Base-by-base conservation (phyloP, 2,888 invertebrate genomes). In the Leptinotarsa rubiginosa region DNA sequence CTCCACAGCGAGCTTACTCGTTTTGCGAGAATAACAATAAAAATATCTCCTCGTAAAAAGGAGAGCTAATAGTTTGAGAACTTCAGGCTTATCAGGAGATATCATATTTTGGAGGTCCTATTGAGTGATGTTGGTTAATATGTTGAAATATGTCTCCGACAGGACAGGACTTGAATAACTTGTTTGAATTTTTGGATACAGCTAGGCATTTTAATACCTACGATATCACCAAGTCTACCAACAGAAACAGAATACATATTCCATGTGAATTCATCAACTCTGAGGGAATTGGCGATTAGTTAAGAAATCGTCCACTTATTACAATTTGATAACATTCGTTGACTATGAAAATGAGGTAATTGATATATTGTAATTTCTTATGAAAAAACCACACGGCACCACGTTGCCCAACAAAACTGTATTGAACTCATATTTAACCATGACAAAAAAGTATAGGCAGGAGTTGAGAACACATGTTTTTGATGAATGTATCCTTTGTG, bases 101-200 rank as follows among this genome's bases (percentile, higher is more conserved):
- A 13, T 15, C 22, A 22, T 56, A 56, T 22, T 56, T 56, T 15
- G 22, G 56, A 15, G 20, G 15, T 22, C 22, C 15, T 22, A 10
- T 3, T 20, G 22, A 22, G 20, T 22, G 22, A 41, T 62, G 41
- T 62, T 62, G 62, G 62, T 31, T 62, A 62, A 62, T 62, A n/a
- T 62, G 22, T 31, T 62, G 62, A 31, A 62, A 41, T 56, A 56
- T 62, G 5, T 62, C 31, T 62, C n/a, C n/a, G 50, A n/a, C 50
- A 50, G 50, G 50, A n/a, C 50, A n/a, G 50, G 15, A 50, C 15
- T 50, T n/a, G 50, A 16, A n/a, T 50, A 50, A 41, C 10, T 50
- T 16, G n/a, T 50, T 50, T 50, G 50, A 50, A 50, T n/a, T 15
- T 50, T 16, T 16, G 13, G 16, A 50, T 50, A 5, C 13, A 16